phyloP scores from a whole-genome alignment of 2,113 vertebrate species.

The Salvator merianae region DNA sequence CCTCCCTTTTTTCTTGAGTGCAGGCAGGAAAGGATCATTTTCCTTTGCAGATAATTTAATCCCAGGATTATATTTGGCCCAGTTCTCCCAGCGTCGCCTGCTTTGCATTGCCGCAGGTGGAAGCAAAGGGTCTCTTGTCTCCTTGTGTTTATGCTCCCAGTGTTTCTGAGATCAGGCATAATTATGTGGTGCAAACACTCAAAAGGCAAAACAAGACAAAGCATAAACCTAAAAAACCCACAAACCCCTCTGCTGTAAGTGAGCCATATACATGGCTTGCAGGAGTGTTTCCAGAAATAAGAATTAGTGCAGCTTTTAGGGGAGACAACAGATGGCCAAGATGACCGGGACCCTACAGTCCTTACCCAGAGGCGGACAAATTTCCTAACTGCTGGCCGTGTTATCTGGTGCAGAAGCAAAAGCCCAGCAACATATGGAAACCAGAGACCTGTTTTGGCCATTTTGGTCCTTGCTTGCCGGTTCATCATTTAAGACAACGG shows the following conservation, averaged over 20 bases:
- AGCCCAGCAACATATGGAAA: too few species aligned
- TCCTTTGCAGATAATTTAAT: slow-evolving; percentile 40
- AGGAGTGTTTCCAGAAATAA: neutral
- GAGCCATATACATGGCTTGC: too few species aligned
- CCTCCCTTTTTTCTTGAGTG: neutral
- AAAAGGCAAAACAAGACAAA: neutral
- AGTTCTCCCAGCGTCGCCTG: slow-evolving; percentile 33
- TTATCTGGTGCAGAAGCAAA: too few species aligned
- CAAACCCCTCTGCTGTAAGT: too few species aligned
- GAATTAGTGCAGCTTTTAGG: neutral
- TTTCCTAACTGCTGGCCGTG: too few species aligned
- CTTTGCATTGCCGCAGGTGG: slow-evolving; percentile 46
- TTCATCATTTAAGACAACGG: too few species aligned
- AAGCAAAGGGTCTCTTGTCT: slow-evolving; percentile 37
- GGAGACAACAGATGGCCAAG: neutral
- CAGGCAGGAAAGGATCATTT: slow-evolving; percentile 26
- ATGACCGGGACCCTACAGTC: too few species aligned
- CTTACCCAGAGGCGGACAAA: too few species aligned
- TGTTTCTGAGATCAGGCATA: slow-evolving; percentile 53
- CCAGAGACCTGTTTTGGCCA: too few species aligned
- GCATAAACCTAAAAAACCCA: neutral
- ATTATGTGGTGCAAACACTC: slow-evolving; percentile 34
- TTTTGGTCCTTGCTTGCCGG: too few species aligned
- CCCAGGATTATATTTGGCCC: slow-evolving; percentile 56
- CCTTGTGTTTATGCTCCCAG: slow-evolving; percentile 38